Conservation (phyloP, 2,888 invertebrate genomes). For the Temnothorax unifasciatus region DNA sequence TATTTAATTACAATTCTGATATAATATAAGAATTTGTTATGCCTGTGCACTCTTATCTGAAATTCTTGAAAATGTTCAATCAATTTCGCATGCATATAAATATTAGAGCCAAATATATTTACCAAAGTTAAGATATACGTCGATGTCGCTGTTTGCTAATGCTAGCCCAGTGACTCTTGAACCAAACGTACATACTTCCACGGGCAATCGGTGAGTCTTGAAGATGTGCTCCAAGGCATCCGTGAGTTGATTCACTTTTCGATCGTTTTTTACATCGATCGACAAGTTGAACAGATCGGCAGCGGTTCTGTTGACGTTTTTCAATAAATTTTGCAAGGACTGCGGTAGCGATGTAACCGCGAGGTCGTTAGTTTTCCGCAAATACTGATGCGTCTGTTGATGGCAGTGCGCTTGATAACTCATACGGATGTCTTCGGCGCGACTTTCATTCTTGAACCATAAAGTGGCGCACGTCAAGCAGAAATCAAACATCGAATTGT, state of each 20-base stretch:
- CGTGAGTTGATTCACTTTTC: constrained; percentile 62
- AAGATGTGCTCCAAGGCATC: constrained; percentile 72
- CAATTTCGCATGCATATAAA: not conserved
- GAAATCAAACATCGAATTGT: constrained; percentile 58
- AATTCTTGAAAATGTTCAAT: not conserved
- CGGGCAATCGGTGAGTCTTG: constrained; percentile 61
- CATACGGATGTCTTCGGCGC: constrained; percentile 38
- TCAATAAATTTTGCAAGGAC: constrained; percentile 54
- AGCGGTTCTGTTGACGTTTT: constrained; percentile 25
- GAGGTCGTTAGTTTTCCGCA: constrained; percentile 72
- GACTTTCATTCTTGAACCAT: constrained; percentile 71
- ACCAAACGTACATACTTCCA: constrained; percentile 88
- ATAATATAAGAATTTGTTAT: not conserved
- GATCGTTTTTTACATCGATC: constrained; percentile 55
- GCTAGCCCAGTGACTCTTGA: constrained; percentile 88
- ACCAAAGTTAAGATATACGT: constrained; percentile 82
- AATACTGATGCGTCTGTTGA: constrained; percentile 73
- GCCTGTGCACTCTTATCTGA: not conserved
- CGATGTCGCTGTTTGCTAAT: constrained; percentile 78
- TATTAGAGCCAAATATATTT: constrained; percentile 48
- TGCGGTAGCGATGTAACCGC: constrained; percentile 64
- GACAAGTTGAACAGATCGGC: constrained; percentile 67
- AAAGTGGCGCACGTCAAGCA: constrained; percentile 76
- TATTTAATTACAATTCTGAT: not conserved
- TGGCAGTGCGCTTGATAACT: constrained; percentile 67